Base-by-base conservation (phyloP, 2,113 vertebrate genomes). In the Larimichthys crocea region DNA sequence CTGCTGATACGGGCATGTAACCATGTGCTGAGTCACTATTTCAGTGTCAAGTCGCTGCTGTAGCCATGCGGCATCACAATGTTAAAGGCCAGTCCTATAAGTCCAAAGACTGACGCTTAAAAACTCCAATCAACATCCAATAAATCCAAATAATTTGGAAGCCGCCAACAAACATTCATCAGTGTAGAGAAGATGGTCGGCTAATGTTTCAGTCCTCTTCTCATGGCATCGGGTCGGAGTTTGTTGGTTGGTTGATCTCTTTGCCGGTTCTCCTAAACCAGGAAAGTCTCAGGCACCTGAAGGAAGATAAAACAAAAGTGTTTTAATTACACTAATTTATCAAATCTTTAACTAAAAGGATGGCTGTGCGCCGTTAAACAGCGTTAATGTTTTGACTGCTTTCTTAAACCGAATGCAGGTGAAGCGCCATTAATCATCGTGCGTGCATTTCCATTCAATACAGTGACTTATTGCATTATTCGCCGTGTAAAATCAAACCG, bases 241-340 rank as follows among this genome's bases (percentile, higher is more conserved):
- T n/a, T 4, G 31, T 61, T 24, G 52, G 49, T 46, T 64, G 71
- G 40, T 9, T 6, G 57, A 60, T 52, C 35, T 42, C 31, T 31
- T 49, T 20, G 57, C 9, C 35, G 3, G 17, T 42, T 6, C 9
- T 31, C 46, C 77, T 49, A 29, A 53, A 67, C 22, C 66, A 74
- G 44, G 68, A 65, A 68, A 40, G 65, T 72, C 26, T 79, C 71
- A 71, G 72, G 59, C 35, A 91, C 89, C 92, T 93, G 65, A 46
- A 72, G 63, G 35, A 70, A 78, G 16, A 63, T 76, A 66, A 87
- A 31, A 72, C 15, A 89, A 19, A 35, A 8, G 48, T 1, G n/a
- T 5, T 44, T 63, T 82, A 72, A 81, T 75, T 62, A 71, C 20
- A 72, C 17, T 26, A 24, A 78, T 83, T 59, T 26, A 59, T 80